phyloP scores from a whole-genome alignment of 2,797 vertebrate species.

The Uromys caudimaculatus region DNA sequence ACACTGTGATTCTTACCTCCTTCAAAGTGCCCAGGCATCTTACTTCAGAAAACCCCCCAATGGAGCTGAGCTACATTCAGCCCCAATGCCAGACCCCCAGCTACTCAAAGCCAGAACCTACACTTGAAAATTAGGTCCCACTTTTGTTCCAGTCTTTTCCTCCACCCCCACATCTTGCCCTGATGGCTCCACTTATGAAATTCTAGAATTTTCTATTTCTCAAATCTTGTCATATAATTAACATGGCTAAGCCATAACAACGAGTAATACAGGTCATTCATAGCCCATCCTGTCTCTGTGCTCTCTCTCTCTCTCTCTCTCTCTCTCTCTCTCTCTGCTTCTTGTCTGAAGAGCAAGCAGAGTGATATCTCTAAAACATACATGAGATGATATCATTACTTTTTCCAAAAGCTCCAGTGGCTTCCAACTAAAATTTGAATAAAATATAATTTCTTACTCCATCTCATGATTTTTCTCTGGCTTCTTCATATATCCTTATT shows the following conservation, averaged over 20 bases:
- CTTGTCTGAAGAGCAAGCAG: neutral
- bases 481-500: neutral
- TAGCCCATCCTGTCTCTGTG: neutral
- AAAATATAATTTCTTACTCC: neutral
- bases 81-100: neutral
- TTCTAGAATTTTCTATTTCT: neutral
- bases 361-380: neutral
- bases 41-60: neutral
- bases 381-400: neutral
- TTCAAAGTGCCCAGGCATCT: neutral
- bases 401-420: neutral
- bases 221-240: fast-evolving
- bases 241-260: neutral
- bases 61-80: neutral
- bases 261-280: neutral
- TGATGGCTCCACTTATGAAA: neutral
- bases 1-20: neutral
- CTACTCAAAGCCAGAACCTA: neutral
- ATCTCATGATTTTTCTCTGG: neutral
- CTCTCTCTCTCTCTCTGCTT: too few relatives aligned
- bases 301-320: neutral
- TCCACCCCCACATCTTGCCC: neutral
- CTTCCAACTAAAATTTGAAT: neutral
- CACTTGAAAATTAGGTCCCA: neutral
- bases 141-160: neutral